phyloP scores from a whole-genome alignment of 2,113 vertebrate species.

The chimpanzee (Pan troglodytes) region NHGRI_mPanTro3-v2.1_pri NC_072403.2:82389001-82389500 shows the following conservation, averaged over 20 bases:
- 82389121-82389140: not conserved
- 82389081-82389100: not conserved
- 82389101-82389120: not conserved
- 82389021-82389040: not conserved
- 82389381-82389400: not conserved
- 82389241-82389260: not conserved
- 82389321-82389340: not conserved
- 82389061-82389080: not conserved
- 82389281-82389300: not conserved
- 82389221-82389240: not conserved
- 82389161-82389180: not conserved
- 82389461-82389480: too few species aligned
- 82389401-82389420: not conserved
- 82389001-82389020: not conserved
- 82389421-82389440: not conserved
- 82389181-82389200: not conserved
- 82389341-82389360: not conserved
- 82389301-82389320: not conserved
- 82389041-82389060: not conserved
- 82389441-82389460: too few species aligned
- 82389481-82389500: too few species aligned
- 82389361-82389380: not conserved
- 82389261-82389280: not conserved
- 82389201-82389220: not conserved
- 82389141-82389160: not conserved